Evolutionary conservation across 2,113 vertebrate species (phyloP).

Genomic region (Phylloscopus trochilus): DNA sequence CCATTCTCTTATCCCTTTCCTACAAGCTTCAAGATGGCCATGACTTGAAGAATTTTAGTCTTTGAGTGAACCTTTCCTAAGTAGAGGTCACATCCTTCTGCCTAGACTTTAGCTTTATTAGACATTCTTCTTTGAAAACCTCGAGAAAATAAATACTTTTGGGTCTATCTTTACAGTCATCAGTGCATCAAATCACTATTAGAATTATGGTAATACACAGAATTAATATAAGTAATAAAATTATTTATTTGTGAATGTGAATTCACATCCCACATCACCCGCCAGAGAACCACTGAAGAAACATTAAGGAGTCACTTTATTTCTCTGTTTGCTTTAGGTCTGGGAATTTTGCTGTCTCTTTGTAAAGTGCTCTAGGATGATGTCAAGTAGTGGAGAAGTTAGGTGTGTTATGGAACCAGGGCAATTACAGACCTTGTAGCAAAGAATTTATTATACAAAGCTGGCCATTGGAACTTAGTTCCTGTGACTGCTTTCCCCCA

Average conservation of each 20-base stretch:
- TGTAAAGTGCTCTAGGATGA: background rate
- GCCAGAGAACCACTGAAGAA: background rate
- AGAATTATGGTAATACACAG: background rate
- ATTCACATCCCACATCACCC: background rate
- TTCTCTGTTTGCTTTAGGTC: conserved; percentile 41
- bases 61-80: conserved; percentile 42
- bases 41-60: conserved; percentile 51
- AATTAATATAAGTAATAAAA: background rate
- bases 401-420: background rate
- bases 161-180: background rate
- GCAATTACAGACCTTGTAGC: background rate
- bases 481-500: background rate
- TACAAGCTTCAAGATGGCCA: conserved; percentile 37
- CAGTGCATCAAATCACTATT: background rate
- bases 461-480: background rate
- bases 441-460: background rate
- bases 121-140: background rate
- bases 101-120: background rate
- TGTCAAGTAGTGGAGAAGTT: background rate
- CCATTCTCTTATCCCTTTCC: conserved; percentile 35
- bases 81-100: conserved; percentile 35
- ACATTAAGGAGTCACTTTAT: conserved; percentile 10
- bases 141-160: background rate
- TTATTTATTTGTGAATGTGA: background rate
- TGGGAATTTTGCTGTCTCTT: background rate